Conservation (phyloP, 2,113 vertebrate genomes). For the Edolisoma coerulescens region DNA sequence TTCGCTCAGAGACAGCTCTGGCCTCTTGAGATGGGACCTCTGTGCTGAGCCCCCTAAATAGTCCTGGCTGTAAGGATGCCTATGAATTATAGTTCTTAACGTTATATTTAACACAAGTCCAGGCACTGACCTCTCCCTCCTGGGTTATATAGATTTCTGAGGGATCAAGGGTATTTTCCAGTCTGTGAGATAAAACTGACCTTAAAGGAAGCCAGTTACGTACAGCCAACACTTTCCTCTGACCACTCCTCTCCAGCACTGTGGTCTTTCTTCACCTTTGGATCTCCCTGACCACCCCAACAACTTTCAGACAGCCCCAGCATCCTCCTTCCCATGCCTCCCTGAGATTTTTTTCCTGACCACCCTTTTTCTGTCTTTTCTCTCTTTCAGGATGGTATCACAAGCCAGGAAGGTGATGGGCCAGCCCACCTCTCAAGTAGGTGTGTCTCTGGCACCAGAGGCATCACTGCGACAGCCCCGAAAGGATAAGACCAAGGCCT, state of each 20-base stretch:
- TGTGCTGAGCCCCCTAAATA: not conserved
- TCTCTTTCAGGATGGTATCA: not conserved
- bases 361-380: not conserved
- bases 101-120: not conserved
- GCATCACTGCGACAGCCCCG: rapidly evolving
- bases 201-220: not conserved
- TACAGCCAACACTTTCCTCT: not conserved
- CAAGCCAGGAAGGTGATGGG: not conserved
- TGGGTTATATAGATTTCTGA: not conserved
- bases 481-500: rapidly evolving
- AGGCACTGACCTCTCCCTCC: not conserved
- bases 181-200: not conserved
- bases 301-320: not conserved
- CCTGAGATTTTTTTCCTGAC: not conserved
- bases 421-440: not conserved
- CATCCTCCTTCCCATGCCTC: not conserved
- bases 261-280: not conserved
- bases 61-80: not conserved
- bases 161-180: not conserved
- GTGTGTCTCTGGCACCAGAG: not conserved
- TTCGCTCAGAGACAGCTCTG: not conserved
- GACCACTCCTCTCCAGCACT: not conserved
- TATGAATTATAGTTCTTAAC: not conserved
- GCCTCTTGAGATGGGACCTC: not conserved
- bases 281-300: not conserved